A percentile compares a stretch with the other conserved stretches of the same genome.
These are phyloP conservation scores for Tortrix viridana DNA, from an alignment of 2,888 invertebrate species.

Conservation along the genomic window DNA sequence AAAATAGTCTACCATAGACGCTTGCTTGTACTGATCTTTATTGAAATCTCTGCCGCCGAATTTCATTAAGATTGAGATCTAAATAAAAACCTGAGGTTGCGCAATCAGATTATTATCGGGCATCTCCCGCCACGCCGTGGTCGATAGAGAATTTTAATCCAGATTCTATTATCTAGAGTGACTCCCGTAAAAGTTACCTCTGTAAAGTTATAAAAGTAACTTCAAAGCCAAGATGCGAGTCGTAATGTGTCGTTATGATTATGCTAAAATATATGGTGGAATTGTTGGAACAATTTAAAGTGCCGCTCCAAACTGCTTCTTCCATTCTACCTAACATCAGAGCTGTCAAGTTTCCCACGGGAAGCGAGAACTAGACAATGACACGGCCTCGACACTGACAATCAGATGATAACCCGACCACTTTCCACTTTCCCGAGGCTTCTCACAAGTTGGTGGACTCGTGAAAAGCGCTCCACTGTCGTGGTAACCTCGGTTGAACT, in stretches of 20 bases:
- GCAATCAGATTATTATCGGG: conserved; percentile 18
- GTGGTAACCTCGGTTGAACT: conserved; percentile 28
- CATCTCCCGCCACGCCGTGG: conserved; percentile 16
- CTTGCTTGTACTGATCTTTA: conserved; percentile 17
- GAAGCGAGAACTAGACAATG: conserved; percentile 64
- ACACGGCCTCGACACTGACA: conserved; percentile 74
- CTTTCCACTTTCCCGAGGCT: conserved; percentile 79
- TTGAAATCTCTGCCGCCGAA: conserved; percentile 23
- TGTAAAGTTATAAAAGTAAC: too few species aligned
- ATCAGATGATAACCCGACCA: conserved; percentile 62
- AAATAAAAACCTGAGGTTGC: conserved; percentile 19
- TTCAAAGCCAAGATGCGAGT: too few species aligned
- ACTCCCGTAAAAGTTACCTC: neutral
- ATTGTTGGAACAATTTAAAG: neutral
- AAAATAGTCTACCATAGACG: neutral
- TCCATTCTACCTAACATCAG: conserved; percentile 39
- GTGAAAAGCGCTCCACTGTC: conserved; percentile 52
- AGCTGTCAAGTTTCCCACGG: conserved; percentile 63
- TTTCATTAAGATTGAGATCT: conserved; percentile 37
- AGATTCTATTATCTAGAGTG: neutral
- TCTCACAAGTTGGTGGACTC: conserved; percentile 62
- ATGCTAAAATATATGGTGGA: too few species aligned
- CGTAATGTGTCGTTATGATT: too few species aligned
- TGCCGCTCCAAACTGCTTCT: conserved; percentile 25
- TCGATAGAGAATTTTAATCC: conserved; percentile 32